Evolutionary conservation across 2,888 invertebrate species (phyloP).

Genomic region (Amblyjoppa proteus): DNA sequence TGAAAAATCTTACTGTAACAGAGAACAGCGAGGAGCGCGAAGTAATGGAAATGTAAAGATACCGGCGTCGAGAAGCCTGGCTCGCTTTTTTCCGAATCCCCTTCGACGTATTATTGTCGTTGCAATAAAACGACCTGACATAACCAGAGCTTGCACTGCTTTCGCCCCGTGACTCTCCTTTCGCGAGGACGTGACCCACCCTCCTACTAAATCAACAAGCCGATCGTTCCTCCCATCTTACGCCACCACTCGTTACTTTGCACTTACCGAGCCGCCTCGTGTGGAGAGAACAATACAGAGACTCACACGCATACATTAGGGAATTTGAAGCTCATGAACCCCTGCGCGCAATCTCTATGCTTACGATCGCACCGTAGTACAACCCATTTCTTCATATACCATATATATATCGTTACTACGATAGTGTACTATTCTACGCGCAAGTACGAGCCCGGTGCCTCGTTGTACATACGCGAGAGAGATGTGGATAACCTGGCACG

Average conservation of each 20-base stretch:
- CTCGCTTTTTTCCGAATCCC: neutral
- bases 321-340: conserved; percentile 59
- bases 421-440: conserved; percentile 26
- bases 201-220: conserved; percentile 55
- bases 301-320: conserved; percentile 30
- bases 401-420: conserved; percentile 30
- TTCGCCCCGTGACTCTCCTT: conserved; percentile 56
- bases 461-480: conserved; percentile 50
- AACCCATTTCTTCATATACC: conserved; percentile 4
- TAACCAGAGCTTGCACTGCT: conserved; percentile 36
- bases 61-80: neutral
- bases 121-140: conserved; percentile 11
- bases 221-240: conserved; percentile 50
- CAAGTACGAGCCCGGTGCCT: conserved; percentile 36
- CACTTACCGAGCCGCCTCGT: neutral
- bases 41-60: neutral
- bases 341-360: conserved; percentile 50
- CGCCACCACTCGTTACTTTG: conserved; percentile 8
- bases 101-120: neutral
- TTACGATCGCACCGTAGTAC: conserved; percentile 33
- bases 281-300: neutral
- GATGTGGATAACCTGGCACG: conserved; percentile 69
- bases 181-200: conserved; percentile 63
- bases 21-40: neutral
- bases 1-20: neutral